Evolutionary conservation across 1,140 invertebrate species (phyloP).

Genomic region (Heliothis virescens): DNA sequence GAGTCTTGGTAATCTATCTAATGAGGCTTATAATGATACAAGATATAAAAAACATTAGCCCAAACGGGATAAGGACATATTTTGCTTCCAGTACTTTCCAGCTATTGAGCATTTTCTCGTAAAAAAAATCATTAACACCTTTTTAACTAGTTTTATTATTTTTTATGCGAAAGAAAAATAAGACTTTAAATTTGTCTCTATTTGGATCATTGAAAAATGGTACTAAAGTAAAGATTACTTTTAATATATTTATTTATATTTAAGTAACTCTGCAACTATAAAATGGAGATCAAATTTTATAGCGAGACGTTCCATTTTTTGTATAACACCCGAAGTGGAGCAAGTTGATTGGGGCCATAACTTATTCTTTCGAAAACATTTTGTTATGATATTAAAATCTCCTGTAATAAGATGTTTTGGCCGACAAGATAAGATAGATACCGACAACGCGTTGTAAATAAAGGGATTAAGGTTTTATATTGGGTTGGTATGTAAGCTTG

Average conservation of each 20-base stretch:
- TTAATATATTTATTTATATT: not conserved
- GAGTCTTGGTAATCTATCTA: too few species aligned
- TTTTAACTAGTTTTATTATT: too few species aligned
- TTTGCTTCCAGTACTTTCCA: too few species aligned
- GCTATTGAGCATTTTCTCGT: too few species aligned
- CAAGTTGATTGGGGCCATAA: slow-evolving; percentile 35
- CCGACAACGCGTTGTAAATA: slow-evolving; percentile 68
- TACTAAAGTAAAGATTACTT: not conserved
- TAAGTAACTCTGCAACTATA: not conserved
- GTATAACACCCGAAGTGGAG: slow-evolving; percentile 1
- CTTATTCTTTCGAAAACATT: slow-evolving; percentile 50
- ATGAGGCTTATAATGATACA: too few species aligned
- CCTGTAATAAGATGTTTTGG: slow-evolving; percentile 50
- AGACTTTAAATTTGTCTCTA: too few species aligned
- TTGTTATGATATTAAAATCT: slow-evolving; percentile 36
- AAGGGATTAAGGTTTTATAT: slow-evolving; percentile 63
- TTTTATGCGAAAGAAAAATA: too few species aligned
- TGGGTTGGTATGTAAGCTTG: not conserved
- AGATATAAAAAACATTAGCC: too few species aligned
- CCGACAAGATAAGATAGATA: slow-evolving; percentile 64
- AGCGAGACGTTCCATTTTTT: slow-evolving; percentile 22
- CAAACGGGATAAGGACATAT: too few species aligned
- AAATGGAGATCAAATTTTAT: slow-evolving; percentile 23
- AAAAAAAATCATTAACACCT: too few species aligned
- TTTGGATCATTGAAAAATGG: not conserved